Conservation (phyloP, 2,113 vertebrate genomes). For the Nesoenas mayeri region DNA sequence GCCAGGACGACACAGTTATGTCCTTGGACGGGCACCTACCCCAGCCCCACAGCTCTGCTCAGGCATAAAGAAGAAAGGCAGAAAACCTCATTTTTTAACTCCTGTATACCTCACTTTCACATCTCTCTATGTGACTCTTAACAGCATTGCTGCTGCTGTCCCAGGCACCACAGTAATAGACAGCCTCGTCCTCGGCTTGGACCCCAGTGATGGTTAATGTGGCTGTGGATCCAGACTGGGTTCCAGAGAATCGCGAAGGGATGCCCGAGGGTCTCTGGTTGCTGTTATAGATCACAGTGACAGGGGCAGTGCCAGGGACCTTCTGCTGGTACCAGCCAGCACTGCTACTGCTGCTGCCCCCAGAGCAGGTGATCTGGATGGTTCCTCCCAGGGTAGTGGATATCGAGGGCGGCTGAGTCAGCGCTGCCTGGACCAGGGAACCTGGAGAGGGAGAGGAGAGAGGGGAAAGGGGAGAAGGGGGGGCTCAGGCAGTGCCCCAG, state of each 20-base stretch:
- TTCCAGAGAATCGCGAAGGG: neutral
- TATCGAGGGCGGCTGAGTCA: neutral
- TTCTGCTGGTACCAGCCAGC: neutral
- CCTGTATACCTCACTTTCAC: neutral
- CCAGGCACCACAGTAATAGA: neutral
- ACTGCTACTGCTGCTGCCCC: neutral
- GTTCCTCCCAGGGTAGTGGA: fast-evolving
- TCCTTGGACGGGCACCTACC: too few species aligned
- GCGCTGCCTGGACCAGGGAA: neutral
- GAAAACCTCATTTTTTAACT: too few species aligned
- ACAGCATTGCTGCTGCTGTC: fast-evolving
- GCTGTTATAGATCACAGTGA: fast-evolving
- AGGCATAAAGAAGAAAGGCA: too few species aligned
- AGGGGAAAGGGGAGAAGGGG: neutral
- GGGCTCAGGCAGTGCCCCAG: neutral
- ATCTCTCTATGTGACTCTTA: neutral
- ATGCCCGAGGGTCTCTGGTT: fast-evolving
- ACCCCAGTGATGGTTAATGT: constrained; percentile 22
- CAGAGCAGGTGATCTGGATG: neutral
- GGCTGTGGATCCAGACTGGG: fast-evolving
- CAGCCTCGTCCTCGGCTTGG: constrained; percentile 15
- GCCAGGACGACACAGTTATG: too few species aligned
- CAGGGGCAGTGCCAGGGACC: neutral
- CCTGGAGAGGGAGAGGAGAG: neutral
- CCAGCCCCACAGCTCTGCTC: too few species aligned